Base-by-base conservation (phyloP, 2,113 vertebrate species). In the Rynchops niger region DNA sequence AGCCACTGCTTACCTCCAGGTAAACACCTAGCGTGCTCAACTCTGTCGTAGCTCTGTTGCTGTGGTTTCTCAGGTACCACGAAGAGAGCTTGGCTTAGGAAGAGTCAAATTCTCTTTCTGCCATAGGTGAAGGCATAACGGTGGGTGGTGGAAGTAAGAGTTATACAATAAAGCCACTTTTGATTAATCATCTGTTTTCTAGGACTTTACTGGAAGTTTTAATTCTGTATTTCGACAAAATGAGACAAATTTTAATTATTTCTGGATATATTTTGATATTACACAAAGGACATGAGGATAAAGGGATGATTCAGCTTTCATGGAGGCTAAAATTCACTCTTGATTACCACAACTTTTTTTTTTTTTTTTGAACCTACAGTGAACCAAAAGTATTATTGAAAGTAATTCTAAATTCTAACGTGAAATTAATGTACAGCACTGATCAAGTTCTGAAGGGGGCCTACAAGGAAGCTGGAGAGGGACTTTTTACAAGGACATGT, bases 1-100 rank as follows among this genome's bases (percentile, higher is more conserved):
- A 66, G 59, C 22, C 59, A 22, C 95, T 97, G 52, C 96, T 98
- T 25, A 43, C 22, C 34, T 76, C 77, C 94, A 97, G 97, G 98
- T 98, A 96, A 96, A 15, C 11, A 22, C 18, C 8, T 11, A 6
- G 8, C 0, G 0, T 53, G 49, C 49, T 86, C n/a, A 82, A 0
- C 42, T 65, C 42, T 30, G 17, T 30, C 21, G 2, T 0, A 34
- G 29, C 32, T 9, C 90, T 62, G 42, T 93, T 73, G 40, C 27
- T 93, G 27, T 73, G 50, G 5, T 71, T 86, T 88, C 29, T 30
- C 63, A 80, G 20, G 29, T 80, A 52, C 29, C 15, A 4, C 4
- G 19, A 80, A 38, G 45, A 95, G 34, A 13, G 6, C 53, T 83
- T 82, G 65, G 21, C 73, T 69, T 79, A 58, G 81, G 56, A 89